Base-by-base conservation (phyloP, 30 jellyfish, hydroid and myxozoan genomes). In the Mastigias papua region DNA sequence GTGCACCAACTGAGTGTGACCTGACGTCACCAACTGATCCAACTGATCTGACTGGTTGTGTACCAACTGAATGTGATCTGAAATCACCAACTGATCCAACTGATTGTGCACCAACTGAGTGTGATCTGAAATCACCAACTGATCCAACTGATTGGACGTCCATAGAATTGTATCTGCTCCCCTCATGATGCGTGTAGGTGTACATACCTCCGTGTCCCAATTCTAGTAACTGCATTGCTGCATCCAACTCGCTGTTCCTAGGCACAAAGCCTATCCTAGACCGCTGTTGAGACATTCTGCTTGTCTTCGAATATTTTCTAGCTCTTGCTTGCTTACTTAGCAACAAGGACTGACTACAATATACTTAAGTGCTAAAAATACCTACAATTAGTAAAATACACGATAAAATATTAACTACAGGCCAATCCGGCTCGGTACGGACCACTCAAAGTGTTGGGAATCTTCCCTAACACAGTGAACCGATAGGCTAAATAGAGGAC, bases 391-490 rank as follows among this genome's bases (percentile, higher is more conserved):
- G 31, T 3, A 69, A 69, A 34, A 26, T n/a, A n/a, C n/a, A n/a
- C n/a, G n/a, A n/a, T n/a, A n/a, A 22, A 69, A 13, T 15, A 29
- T 13, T 31, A 29, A 15, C 28, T 46, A 22, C 21, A 23, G 19
- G 37, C 28, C 21, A 26, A 27, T 27, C 58, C 80, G 58, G 48
- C 21, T 8, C 51, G 80, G 57, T 69, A 11, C 51, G 80, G 80
- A 69, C 80, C 80, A 69, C 80, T 69, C 80, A 69, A 69, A 69
- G 80, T 69, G 80, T 69, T 57, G 80, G 48, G 80, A 69, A 69
- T 9, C 58, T 69, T 10, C 54, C 54, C 54, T 42, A 15, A 42
- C 13, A 42, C 54, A 46, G 21, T 69, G 33, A 34, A 69, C 80
- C 72, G 72, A 21, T 0, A 27, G 72, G 7, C n/a, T 60, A 60